Percentiles rank a stretch among this genome's conserved stretches.
Evolutionary conservation across 2,113 vertebrate genomes (phyloP).

Genomic region (Indicator maculatus): DNA sequence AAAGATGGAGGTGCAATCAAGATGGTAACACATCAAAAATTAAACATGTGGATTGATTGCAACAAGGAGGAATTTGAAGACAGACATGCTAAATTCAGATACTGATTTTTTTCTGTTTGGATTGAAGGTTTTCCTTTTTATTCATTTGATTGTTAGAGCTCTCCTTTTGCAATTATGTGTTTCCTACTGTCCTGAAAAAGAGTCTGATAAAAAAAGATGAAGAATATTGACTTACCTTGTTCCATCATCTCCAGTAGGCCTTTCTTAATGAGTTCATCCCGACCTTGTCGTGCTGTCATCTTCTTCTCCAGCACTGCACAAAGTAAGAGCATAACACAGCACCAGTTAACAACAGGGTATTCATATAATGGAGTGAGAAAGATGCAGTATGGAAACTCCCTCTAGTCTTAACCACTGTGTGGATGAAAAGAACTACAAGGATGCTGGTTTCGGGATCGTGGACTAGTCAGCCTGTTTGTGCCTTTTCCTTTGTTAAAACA

Average conservation of each 20-base stretch:
- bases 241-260: conserved; percentile 85
- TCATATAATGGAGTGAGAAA: neutral
- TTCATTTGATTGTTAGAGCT: neutral
- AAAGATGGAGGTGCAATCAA: neutral
- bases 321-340: conserved; percentile 25
- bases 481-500: neutral
- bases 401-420: neutral
- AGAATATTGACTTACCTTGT: conserved; percentile 77
- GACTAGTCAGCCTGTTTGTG: neutral
- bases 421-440: neutral
- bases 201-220: neutral
- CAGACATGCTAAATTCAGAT: neutral
- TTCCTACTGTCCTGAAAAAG: neutral
- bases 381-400: neutral
- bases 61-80: neutral
- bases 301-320: conserved; percentile 88
- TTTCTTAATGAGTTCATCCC: conserved; percentile 86
- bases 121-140: neutral
- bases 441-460: neutral
- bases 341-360: conserved; percentile 3
- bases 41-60: neutral
- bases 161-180: neutral
- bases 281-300: conserved; percentile 80
- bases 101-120: neutral
- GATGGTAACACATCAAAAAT: neutral